These are phyloP conservation scores for Chirona hameri DNA, from an alignment of 2,888 invertebrate genomes.

Conservation along the genomic window DNA sequence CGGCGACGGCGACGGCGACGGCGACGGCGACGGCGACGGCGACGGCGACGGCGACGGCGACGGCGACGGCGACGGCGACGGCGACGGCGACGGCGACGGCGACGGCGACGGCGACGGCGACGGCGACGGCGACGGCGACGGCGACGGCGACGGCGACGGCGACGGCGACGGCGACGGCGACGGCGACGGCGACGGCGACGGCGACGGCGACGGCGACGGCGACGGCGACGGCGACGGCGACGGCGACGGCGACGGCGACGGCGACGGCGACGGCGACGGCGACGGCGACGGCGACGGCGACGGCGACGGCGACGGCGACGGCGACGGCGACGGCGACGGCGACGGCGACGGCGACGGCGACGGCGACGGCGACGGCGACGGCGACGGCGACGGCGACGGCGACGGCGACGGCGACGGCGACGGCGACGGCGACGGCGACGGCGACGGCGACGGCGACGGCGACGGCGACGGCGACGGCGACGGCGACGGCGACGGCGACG, in stretches of 20 bases:
- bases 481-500: not conserved
- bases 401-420: constrained; percentile 25
- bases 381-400: constrained; percentile 26
- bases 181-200: constrained; percentile 22
- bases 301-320: constrained; percentile 22
- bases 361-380: constrained; percentile 22
- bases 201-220: constrained; percentile 22
- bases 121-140: constrained; percentile 9
- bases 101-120: constrained; percentile 22
- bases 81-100: too few species aligned
- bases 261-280: constrained; percentile 22
- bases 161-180: constrained; percentile 22
- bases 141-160: constrained; percentile 22
- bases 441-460: constrained; percentile 27
- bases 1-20: not conserved
- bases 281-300: constrained; percentile 22
- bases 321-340: constrained; percentile 22
- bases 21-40: constrained; percentile 5
- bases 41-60: not conserved
- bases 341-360: constrained; percentile 22
- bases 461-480: constrained; percentile 3
- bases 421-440: constrained; percentile 22
- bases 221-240: constrained; percentile 22
- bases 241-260: constrained; percentile 22
- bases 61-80: not conserved